Evolutionary conservation across 2,797 vertebrate genomes (phyloP), one percentile per base, ranked within the genome.

Genomic region (Eidolon dupreanum): DNA sequence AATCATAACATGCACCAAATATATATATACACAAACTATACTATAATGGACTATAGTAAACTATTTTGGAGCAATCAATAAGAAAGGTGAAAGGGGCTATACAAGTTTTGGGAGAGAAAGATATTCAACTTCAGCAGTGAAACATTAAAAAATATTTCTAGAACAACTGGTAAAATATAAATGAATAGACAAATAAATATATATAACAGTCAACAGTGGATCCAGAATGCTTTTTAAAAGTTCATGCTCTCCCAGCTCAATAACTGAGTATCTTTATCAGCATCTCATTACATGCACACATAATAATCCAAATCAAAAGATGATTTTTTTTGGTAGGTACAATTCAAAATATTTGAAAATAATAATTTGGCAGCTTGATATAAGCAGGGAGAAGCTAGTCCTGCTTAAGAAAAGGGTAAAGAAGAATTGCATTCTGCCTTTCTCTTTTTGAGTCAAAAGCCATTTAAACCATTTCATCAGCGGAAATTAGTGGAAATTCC

Each of bases 81-180:
- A 75, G 36, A 84, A 81, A 95, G 26, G 36, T 90, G 92, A 95
- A 79, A 85, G 73, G 79, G 36, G 43, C 46, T 85, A 87, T 70
- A 36, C 16, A 9, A 63, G 28, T 49, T 17, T 53, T 41, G 5
- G 66, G 70, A 87, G 94, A 91, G 46, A 33, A 77, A 94, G 75
- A 78, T 65, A 49, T 59, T 83, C 70, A 89, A 85, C 9, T 77
- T 6, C 51, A 85, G 46, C 28, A 55, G 20, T 81, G 46, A 94
- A 94, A 89, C 33, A 73, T 65, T 74, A 41, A 70, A 90, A 92
- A 73, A 73, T 8, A 87, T 74, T 95, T 94, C 43, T 83, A 84
- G 51, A 77, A 65, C 15, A 82, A 82, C 33, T 84, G 75, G 31
- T 88, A 70, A 68, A 57, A 41, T 87, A 66, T 55, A 82, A 87